Evolutionary conservation across 1,140 invertebrate genomes (phyloP).

Genomic region (Pachypsylla venusta): DNA sequence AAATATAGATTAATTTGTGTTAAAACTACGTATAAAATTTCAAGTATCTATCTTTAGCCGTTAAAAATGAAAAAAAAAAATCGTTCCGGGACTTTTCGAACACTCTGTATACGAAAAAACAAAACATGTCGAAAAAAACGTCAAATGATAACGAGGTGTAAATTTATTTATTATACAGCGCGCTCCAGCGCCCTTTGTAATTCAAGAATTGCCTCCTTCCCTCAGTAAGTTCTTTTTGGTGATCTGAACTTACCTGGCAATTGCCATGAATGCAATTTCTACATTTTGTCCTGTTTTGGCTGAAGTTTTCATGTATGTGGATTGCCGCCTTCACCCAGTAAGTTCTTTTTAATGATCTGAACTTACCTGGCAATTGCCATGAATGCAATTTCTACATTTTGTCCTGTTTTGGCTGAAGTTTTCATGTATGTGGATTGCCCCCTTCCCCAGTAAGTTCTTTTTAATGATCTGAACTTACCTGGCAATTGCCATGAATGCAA

Average conservation of each 20-base stretch:
- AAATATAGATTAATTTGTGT: too few species aligned
- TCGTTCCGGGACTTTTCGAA: too few species aligned
- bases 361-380: neutral
- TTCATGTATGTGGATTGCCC: too few species aligned
- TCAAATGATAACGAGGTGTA: too few species aligned
- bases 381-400: neutral
- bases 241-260: neutral
- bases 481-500: neutral
- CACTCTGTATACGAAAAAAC: too few species aligned
- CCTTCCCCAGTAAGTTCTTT: too few species aligned
- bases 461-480: neutral
- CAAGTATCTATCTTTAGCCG: too few species aligned
- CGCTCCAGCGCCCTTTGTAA: neutral
- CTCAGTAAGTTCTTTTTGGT: too few species aligned
- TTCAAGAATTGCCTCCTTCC: neutral
- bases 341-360: neutral
- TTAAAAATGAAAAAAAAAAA: too few species aligned
- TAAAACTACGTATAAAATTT: too few species aligned
- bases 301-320: neutral
- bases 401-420: neutral
- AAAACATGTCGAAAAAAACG: too few species aligned
- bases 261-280: neutral
- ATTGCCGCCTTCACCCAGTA: neutral
- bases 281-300: neutral
- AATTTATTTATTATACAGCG: neutral